Evolutionary conservation across 2,113 vertebrate genomes (phyloP).

Genomic region (Petrocephalus microphthalmus): DNA sequence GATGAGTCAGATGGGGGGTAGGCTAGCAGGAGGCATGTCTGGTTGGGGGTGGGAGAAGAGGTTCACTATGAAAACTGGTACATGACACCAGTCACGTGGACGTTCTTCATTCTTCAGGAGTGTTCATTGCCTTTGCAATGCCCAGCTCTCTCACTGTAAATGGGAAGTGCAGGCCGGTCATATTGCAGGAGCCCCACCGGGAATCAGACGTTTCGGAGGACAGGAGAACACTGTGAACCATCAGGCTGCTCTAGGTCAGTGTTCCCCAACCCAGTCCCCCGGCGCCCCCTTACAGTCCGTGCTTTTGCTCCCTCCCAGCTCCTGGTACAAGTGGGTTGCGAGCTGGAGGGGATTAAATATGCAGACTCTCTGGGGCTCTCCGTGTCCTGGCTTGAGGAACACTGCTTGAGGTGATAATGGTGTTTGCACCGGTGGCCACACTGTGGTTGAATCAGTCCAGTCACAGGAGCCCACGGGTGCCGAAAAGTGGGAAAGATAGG

Average conservation of each 20-base stretch:
- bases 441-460: not conserved
- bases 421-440: not conserved
- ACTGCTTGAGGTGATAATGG: not conserved
- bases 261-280: not conserved
- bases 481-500: not conserved
- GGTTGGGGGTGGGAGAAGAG: not conserved
- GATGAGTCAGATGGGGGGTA: slow-evolving; percentile 47
- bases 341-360: not conserved
- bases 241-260: not conserved
- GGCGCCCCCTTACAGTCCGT: not conserved
- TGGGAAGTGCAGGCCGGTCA: no score
- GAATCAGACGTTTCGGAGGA: no score
- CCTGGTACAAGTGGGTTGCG: not conserved
- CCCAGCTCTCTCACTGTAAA: no score
- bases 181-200: no score
- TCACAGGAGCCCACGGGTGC: not conserved
- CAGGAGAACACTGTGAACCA: no score
- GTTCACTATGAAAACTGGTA: not conserved
- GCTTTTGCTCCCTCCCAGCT: not conserved
- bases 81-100: not conserved
- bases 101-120: no score
- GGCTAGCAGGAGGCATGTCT: not conserved
- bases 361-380: not conserved
- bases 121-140: not conserved
- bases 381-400: not conserved